phyloP scores from a whole-genome alignment of 53 echinoderm and acorn worm genomes.

The Apostichopus leukothele region DNA sequence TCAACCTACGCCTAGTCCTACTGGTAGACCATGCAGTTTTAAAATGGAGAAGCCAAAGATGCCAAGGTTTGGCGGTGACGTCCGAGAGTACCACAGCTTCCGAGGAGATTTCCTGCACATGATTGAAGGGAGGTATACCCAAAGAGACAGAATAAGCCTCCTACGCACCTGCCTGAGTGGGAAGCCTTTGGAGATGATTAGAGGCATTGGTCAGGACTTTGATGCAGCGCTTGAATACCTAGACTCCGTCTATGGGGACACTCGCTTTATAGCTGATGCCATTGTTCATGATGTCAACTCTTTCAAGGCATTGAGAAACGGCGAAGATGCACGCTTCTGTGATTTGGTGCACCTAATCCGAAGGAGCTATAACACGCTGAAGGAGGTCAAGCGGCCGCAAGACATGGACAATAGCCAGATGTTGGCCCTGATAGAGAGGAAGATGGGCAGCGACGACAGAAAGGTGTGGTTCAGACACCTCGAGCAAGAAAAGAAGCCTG shows the following conservation, averaged over 20 bases:
- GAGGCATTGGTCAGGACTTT: conserved; percentile 52
- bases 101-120: conserved; percentile 54
- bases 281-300: conserved; percentile 57
- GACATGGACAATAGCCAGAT: conserved; percentile 72
- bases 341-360: conserved; percentile 59
- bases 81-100: conserved; percentile 56
- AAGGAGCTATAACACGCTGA: conserved; percentile 64
- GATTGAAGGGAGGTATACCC: conserved; percentile 31
- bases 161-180: background rate
- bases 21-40: conserved; percentile 7
- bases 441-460: conserved; percentile 47
- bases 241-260: conserved; percentile 61
- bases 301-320: conserved; percentile 30
- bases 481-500: conserved; percentile 36
- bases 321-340: conserved; percentile 66
- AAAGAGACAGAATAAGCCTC: conserved; percentile 43
- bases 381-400: conserved; percentile 47
- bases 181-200: conserved; percentile 49
- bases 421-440: conserved; percentile 57
- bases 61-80: conserved; percentile 59
- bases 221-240: conserved; percentile 62
- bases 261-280: conserved; percentile 60
- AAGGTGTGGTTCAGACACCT: conserved; percentile 57
- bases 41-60: conserved; percentile 59
- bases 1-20: background rate